These are phyloP conservation scores for Eleutherodactylus coqui DNA, from an alignment of 2,797 vertebrate genomes.

Conservation along the genomic window DNA sequence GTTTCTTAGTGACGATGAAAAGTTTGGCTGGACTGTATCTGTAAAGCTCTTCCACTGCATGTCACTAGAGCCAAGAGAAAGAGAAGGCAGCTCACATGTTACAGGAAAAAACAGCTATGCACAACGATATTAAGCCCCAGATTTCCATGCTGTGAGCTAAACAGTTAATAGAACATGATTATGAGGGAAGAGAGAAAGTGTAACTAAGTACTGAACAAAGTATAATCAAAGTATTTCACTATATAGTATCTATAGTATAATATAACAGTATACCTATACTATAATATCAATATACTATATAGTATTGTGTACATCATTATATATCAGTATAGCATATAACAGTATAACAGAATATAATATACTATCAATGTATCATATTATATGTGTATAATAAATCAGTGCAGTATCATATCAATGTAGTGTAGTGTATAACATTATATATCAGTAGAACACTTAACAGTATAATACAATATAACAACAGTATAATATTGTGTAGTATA, in stretches of 20 bases:
- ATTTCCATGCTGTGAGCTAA: neutral
- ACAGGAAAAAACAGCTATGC: neutral
- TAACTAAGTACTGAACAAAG: neutral
- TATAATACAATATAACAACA: neutral
- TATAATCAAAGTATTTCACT: no score
- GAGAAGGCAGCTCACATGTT: neutral
- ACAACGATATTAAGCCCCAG: neutral
- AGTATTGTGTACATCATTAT: neutral
- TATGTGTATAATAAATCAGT: neutral
- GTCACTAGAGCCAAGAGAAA: slow-evolving; percentile 61
- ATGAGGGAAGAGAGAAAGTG: neutral
- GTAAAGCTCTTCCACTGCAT: slow-evolving; percentile 50
- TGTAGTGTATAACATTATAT: neutral
- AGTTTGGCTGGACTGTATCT: slow-evolving; percentile 30
- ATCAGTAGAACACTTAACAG: neutral
- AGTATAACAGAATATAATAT: neutral
- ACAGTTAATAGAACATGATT: neutral
- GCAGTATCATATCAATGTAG: neutral
- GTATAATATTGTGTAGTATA: neutral
- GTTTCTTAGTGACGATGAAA: slow-evolving; percentile 11
- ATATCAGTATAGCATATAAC: neutral
- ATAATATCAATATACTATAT: neutral
- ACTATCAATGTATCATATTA: neutral
- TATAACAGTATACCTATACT: neutral
- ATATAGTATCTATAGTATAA: neutral